phyloP scores from a whole-genome alignment of 2,888 invertebrate species.

The Mellilla xanthometata region DNA sequence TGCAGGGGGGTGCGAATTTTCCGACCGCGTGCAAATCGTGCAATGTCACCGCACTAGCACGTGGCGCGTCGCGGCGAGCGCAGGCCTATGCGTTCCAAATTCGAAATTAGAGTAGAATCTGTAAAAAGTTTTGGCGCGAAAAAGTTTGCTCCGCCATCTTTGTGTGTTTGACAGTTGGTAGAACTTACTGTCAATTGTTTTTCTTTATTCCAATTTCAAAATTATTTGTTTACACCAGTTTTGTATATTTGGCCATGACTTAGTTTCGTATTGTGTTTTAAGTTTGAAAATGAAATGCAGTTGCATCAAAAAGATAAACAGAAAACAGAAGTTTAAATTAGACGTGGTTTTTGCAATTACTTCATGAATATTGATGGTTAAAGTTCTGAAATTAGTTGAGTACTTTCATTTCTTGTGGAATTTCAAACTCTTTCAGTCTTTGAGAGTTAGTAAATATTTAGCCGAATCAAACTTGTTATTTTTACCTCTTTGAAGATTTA shows the following conservation, averaged over 20 bases:
- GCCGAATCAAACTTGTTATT: constrained; percentile 5
- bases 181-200: no score
- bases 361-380: not conserved
- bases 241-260: constrained; percentile 10
- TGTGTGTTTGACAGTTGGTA: no score
- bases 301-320: not conserved
- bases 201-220: no score
- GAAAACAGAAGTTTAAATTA: not conserved
- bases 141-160: no score
- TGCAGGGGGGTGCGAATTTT: constrained; percentile 52
- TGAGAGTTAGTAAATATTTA: not conserved
- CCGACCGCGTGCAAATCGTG: constrained; percentile 48
- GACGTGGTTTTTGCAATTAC: not conserved
- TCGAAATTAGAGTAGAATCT: constrained; percentile 33
- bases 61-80: constrained; percentile 71
- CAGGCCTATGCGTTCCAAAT: constrained; percentile 65
- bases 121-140: not conserved
- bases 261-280: not conserved
- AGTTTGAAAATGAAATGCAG: constrained; percentile 1
- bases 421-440: no score
- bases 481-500: constrained; percentile 28
- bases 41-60: constrained; percentile 71
- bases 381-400: not conserved
- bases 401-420: not conserved
- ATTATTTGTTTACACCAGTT: no score